phyloP scores from a whole-genome alignment of 2,797 vertebrate genomes.

The Manis pentadactyla region DNA sequence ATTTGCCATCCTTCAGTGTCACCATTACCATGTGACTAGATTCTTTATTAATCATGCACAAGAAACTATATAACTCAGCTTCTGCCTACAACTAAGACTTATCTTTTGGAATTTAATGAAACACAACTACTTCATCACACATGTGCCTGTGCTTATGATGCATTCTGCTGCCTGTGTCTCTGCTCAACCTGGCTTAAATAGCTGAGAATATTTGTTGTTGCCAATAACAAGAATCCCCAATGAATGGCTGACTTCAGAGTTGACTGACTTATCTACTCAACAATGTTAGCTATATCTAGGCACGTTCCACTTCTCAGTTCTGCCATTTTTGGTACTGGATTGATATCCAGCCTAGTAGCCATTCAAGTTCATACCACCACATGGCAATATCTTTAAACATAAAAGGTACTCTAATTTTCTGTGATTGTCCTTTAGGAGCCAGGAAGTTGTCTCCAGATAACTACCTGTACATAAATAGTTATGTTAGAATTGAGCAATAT shows the following conservation, averaged over 20 bases:
- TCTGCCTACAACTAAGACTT: not conserved
- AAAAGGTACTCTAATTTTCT: not conserved
- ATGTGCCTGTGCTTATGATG: not conserved
- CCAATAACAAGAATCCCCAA: not conserved
- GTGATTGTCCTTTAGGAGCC: not conserved
- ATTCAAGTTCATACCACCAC: not conserved
- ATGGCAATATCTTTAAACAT: not conserved
- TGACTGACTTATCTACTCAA: not conserved
- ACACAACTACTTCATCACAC: not conserved
- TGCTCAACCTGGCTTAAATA: not conserved
- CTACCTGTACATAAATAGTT: fast-evolving
- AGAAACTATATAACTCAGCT: not conserved
- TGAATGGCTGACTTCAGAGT: not conserved
- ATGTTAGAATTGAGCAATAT: not conserved
- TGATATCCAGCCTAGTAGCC: not conserved
- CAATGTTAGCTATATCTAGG: not conserved
- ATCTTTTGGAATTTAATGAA: not conserved
- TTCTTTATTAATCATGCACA: not conserved
- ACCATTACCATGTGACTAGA: not conserved
- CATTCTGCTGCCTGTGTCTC: not conserved
- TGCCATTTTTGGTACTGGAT: not conserved
- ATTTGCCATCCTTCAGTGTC: not conserved
- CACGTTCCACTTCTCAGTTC: not conserved
- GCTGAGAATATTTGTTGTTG: not conserved
- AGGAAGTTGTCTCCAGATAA: not conserved